Base-by-base conservation (phyloP, 2,113 vertebrate species). In the Todiramphus saurophagus region DNA sequence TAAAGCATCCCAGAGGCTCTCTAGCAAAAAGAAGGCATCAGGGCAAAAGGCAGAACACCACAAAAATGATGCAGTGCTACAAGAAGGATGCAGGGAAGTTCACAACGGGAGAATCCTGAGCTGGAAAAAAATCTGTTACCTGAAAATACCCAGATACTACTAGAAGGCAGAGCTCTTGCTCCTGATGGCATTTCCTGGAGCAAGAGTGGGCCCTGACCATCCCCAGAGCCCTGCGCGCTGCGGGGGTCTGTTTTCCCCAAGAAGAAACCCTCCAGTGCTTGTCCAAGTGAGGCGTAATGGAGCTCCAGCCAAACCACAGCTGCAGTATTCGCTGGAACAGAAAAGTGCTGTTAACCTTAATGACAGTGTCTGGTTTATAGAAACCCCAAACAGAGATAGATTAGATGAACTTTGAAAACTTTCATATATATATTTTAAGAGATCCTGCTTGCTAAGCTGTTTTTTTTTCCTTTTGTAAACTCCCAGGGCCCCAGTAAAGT, bases 401-500 rank as follows among this genome's bases (percentile, higher is more conserved):
- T 79, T n/a, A 79, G 66, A 79, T 44, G 58, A 94, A 94, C 89
- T 94, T 87, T 37, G 63, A 70, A 87, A 82, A 83, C 28, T 70
- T 93, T 17, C 44, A 39, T 37, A 39, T 31, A 19, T 67, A 35
- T 84, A 60, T 92, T 84, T 73, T 50, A 91, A 90, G 90, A 92
- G 68, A 82, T 96, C 87, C 83, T 94, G 93, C 91, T 95, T 94
- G 78, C 87, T 93, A 93, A 90, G 81, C 94, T 91, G 23, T 84
- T 83, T 96, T 92, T 80, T 80, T 89, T 70, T 83, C 77, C 41
- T 48, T 82, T 76, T 25, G 87, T 90, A 87, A 95, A 92, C 53
- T 95, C 97, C 86, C 96, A 91, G 63, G 67, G 76, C 76, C 75
- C 83, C 39, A 35, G n/a, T 92, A 91, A 92, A 97, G 92, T 79